Evolutionary conservation across 1,140 invertebrate species (phyloP).

Genomic region (Kradibia gibbosae): DNA sequence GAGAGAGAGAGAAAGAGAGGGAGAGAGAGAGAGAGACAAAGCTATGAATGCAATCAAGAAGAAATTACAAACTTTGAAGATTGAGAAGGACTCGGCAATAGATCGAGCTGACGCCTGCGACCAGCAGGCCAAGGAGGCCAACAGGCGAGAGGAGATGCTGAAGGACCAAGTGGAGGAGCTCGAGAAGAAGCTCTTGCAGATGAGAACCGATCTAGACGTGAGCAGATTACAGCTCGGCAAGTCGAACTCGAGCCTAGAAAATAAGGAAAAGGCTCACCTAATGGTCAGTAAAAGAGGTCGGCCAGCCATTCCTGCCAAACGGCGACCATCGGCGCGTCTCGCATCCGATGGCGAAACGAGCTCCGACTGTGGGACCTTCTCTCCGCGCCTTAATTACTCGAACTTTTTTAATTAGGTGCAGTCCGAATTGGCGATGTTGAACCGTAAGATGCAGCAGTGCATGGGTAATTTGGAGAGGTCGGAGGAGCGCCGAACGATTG

Average conservation of each 20-base stretch:
- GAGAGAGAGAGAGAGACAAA: background rate
- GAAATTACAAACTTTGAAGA: slow-evolving; percentile 85
- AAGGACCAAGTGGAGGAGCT: slow-evolving; percentile 79
- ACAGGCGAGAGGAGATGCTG: slow-evolving; percentile 78
- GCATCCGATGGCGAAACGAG: background rate
- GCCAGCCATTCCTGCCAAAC: background rate
- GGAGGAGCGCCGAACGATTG: slow-evolving; percentile 81
- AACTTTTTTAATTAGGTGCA: slow-evolving; percentile 76
- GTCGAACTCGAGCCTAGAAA: slow-evolving; percentile 77
- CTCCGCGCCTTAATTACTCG: background rate
- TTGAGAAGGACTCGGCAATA: slow-evolving; percentile 84
- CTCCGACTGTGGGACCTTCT: background rate
- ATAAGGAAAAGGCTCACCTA: slow-evolving; percentile 77
- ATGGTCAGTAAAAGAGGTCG: slow-evolving; percentile 70
- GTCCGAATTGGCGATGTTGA: slow-evolving; percentile 82
- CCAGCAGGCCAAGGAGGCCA: slow-evolving; percentile 80
- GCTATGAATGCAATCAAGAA: slow-evolving; percentile 88
- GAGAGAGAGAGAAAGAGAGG: background rate
- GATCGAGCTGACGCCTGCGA: slow-evolving; percentile 83
- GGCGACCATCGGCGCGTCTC: background rate
- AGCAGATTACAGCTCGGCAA: slow-evolving; percentile 77
- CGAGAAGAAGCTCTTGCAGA: slow-evolving; percentile 79
- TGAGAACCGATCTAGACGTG: slow-evolving; percentile 78
- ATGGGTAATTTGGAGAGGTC: slow-evolving; percentile 86
- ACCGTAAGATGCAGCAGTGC: slow-evolving; percentile 84